Evolutionary conservation across 2,113 vertebrate species (phyloP).

Genomic region (Petroica traversi): DNA sequence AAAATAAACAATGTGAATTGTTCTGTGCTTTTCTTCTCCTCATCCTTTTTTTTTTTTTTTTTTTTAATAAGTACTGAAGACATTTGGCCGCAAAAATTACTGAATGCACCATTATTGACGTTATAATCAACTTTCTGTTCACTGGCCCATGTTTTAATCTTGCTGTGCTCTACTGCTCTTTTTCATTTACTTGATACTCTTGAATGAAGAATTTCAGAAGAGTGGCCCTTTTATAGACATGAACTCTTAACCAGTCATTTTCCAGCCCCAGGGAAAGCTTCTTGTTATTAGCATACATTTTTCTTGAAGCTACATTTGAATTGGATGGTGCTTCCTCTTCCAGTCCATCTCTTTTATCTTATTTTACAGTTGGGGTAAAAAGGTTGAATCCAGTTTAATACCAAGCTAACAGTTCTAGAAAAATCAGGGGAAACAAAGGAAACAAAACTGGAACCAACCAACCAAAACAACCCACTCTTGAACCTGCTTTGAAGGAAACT

Average conservation of each 20-base stretch:
- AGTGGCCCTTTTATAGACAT: neutral
- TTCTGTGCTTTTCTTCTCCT: neutral
- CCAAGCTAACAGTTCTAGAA: neutral
- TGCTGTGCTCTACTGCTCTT: neutral
- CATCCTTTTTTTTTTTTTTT: neutral
- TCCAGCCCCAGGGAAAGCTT: neutral
- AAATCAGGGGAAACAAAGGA: neutral
- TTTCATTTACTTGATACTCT: neutral
- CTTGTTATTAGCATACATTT: neutral
- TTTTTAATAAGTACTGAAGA: neutral
- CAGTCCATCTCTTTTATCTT: neutral
- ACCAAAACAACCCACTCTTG: neutral
- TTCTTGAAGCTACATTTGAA: neutral
- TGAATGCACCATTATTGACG: neutral
- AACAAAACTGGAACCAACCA: neutral
- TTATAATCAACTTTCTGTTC: slow-evolving; percentile 1
- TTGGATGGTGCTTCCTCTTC: neutral
- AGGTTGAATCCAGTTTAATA: neutral
- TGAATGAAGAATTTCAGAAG: neutral
- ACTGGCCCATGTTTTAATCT: neutral
- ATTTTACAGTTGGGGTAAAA: neutral
- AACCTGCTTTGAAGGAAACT: neutral
- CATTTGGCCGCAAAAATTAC: neutral
- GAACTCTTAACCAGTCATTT: neutral
- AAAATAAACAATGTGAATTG: neutral